A percentile compares a stretch with the other conserved stretches of the same genome.
Conservation (phyloP, 2,888 invertebrate species). For the Diarsia dahlii region DNA sequence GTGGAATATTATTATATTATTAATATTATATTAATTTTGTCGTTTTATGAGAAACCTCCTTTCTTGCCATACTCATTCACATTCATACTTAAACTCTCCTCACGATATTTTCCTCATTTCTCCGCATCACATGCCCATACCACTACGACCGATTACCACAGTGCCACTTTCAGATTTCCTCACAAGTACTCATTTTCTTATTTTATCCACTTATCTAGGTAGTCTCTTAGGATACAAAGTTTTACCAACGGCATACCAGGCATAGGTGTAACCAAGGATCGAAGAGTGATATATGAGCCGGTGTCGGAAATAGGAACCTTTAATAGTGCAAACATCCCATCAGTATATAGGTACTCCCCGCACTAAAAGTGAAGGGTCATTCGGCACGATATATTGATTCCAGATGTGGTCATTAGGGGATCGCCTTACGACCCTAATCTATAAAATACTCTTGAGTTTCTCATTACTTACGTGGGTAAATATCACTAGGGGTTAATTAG, state of each 20-base stretch:
- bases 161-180: too few species aligned
- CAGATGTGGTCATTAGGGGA: constrained; percentile 22
- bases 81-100: too few species aligned
- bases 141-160: too few species aligned
- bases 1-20: too few species aligned
- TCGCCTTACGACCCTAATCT: constrained; percentile 13
- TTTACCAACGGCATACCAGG: background rate
- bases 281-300: background rate
- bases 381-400: constrained; percentile 13
- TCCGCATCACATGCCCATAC: too few species aligned
- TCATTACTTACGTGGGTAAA: constrained; percentile 30
- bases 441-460: constrained; percentile 29
- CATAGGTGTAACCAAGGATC: background rate
- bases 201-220: background rate
- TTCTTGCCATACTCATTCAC: too few species aligned
- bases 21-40: too few species aligned
- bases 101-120: too few species aligned
- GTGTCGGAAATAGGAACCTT: background rate
- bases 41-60: too few species aligned
- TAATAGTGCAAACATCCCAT: constrained; percentile 8
- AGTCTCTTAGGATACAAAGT: background rate
- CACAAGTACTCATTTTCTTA: too few species aligned
- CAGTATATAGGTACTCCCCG: background rate
- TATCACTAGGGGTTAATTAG: constrained; percentile 30
- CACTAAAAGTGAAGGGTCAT: constrained; percentile 21